These are phyloP conservation scores for Aethes cnicana DNA, from an alignment of 2,888 invertebrate species.

Conservation along the genomic window DNA sequence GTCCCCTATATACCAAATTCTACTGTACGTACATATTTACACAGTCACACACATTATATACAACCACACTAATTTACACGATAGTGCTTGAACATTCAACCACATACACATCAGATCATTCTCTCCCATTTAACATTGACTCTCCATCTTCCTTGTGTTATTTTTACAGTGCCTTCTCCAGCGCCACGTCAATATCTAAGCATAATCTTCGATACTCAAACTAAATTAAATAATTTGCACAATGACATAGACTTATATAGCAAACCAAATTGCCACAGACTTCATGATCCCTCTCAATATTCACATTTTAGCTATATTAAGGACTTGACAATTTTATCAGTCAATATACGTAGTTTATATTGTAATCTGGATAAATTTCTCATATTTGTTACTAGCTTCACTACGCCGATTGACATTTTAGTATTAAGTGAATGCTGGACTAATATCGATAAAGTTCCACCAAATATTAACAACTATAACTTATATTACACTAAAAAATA, in stretches of 20 bases:
- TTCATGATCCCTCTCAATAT: background rate
- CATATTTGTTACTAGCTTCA: constrained; percentile 1
- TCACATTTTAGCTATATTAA: background rate
- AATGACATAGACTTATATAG: background rate
- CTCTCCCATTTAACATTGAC: too few relatives aligned
- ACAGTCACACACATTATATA: too few relatives aligned
- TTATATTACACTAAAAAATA: constrained; percentile 11
- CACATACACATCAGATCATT: too few relatives aligned
- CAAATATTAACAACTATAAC: constrained; percentile 15
- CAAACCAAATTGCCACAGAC: background rate
- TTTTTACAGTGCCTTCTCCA: too few relatives aligned
- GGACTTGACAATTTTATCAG: background rate
- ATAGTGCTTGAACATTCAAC: too few relatives aligned
- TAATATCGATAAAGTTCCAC: background rate
- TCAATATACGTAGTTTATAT: constrained; percentile 29
- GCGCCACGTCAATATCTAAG: too few relatives aligned
- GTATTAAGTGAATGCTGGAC: constrained; percentile 30
- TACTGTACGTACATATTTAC: too few relatives aligned
- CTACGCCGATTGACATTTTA: constrained; percentile 12
- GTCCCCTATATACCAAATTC: too few relatives aligned
- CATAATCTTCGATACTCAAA: background rate
- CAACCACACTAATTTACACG: too few relatives aligned
- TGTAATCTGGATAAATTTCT: constrained; percentile 21
- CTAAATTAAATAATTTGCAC: background rate
- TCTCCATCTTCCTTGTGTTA: too few relatives aligned